These are phyloP conservation scores for Aelia acuminata DNA, from an alignment of 2,888 invertebrate species.

Conservation along the genomic window DNA sequence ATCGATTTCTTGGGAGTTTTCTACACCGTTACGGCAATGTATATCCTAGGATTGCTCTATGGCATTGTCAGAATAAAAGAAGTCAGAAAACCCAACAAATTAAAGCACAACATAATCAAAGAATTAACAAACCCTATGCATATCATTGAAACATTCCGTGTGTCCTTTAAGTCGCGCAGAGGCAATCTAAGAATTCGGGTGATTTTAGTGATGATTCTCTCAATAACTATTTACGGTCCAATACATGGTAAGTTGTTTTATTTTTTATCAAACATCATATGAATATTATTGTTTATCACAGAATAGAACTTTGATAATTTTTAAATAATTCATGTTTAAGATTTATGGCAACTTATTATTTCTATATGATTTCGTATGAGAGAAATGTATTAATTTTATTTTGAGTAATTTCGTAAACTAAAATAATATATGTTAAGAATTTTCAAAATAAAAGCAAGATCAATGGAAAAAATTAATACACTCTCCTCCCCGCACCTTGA, in stretches of 20 bases:
- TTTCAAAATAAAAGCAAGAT: no score
- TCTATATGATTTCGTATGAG: background rate
- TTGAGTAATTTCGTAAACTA: no score
- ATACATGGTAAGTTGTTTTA: constrained; percentile 61
- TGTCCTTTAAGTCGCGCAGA: constrained; percentile 61
- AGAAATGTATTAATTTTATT: no score
- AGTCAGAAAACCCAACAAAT: constrained; percentile 57
- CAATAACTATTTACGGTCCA: constrained; percentile 62
- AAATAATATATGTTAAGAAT: no score
- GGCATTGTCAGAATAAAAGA: constrained; percentile 61
- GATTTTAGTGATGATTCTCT: constrained; percentile 61
- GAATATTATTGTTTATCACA: background rate
- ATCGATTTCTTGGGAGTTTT: constrained; percentile 65
- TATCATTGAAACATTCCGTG: constrained; percentile 61
- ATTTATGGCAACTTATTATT: background rate
- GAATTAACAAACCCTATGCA: constrained; percentile 61
- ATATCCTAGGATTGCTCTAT: constrained; percentile 61
- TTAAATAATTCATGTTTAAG: background rate
- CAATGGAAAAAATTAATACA: no score
- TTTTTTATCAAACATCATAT: background rate
- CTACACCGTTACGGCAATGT: constrained; percentile 60
- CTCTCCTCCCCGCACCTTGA: no score
- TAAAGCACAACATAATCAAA: constrained; percentile 47
- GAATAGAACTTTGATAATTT: background rate
- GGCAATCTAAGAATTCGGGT: constrained; percentile 61